Evolutionary conservation across 2,113 vertebrate species (phyloP).

Genomic region (Morone saxatilis): DNA sequence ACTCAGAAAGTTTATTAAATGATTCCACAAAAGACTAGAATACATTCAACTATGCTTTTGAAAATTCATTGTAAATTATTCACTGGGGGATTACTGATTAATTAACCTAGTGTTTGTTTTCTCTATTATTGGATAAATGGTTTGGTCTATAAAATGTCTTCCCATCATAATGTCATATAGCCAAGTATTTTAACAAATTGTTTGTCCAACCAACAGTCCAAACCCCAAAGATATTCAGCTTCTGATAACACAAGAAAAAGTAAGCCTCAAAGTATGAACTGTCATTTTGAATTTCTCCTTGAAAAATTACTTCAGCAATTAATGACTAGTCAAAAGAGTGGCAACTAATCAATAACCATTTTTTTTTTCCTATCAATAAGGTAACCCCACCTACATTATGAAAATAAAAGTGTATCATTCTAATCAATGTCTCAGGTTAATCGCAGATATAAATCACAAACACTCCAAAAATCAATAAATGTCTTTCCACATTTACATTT

Average conservation of each 20-base stretch:
- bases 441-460: constrained; percentile 17
- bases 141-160: background rate
- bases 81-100: background rate
- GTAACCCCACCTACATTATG: no score
- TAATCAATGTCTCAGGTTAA: constrained; percentile 4
- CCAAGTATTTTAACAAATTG: background rate
- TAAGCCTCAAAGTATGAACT: background rate
- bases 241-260: background rate
- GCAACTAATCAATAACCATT: no score
- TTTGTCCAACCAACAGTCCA: background rate
- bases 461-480: background rate
- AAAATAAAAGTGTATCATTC: background rate
- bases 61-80: background rate
- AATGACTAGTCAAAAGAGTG: no score
- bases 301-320: background rate
- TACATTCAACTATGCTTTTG: no score
- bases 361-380: background rate
- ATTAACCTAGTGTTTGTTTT: background rate
- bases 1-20: background rate
- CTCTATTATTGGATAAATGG: background rate
- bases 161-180: background rate
- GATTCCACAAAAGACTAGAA: background rate
- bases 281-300: background rate
- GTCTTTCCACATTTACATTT: constrained; percentile 16
- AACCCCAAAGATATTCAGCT: background rate